Percentiles rank a stretch among this genome's conserved stretches.
phyloP scores from a whole-genome alignment of 2,888 invertebrate species.

The Ormyrus thymus region DNA sequence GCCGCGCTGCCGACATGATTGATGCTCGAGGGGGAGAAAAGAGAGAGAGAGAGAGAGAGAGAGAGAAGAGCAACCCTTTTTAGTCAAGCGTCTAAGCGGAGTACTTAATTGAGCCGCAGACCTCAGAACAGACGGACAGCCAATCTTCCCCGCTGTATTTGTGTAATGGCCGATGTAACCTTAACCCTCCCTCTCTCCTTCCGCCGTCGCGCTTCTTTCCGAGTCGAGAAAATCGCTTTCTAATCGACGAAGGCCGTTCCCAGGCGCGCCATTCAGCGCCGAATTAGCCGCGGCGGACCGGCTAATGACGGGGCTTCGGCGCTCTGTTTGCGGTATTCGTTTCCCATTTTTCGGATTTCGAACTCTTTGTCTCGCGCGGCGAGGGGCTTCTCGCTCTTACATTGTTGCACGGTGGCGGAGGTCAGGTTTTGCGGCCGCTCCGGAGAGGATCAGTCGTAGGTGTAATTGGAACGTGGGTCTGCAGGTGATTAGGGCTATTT shows the following conservation, averaged over 20 bases:
- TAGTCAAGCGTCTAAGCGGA: slow-evolving; percentile 69
- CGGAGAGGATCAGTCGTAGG: no score
- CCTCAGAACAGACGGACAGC: slow-evolving; percentile 72
- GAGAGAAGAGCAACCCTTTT: slow-evolving; percentile 67
- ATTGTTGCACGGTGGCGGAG: no score
- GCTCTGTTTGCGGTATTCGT: slow-evolving; percentile 3
- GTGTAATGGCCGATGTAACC: slow-evolving; percentile 46
- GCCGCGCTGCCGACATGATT: slow-evolving; percentile 69
- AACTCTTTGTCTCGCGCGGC: background rate
- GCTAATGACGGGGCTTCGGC: background rate
- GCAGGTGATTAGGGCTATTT: no score
- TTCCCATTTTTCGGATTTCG: slow-evolving; percentile 31
- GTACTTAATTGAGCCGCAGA: slow-evolving; percentile 73
- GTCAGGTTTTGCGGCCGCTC: no score
- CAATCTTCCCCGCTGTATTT: slow-evolving; percentile 65
- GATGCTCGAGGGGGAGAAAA: slow-evolving; percentile 70
- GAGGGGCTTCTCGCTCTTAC: no score
- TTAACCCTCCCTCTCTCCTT: slow-evolving; percentile 36
- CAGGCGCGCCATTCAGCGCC: slow-evolving; percentile 16
- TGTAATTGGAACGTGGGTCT: no score
- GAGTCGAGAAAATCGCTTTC: slow-evolving; percentile 53
- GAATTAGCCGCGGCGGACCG: slow-evolving; percentile 39
- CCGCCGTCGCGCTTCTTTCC: slow-evolving; percentile 20
- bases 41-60: slow-evolving; percentile 29
- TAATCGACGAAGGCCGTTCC: slow-evolving; percentile 49